Evolutionary conservation across 2,888 invertebrate genomes (phyloP), one percentile per base, ranked within the genome.

Genomic region (Epicampocera succincta): DNA sequence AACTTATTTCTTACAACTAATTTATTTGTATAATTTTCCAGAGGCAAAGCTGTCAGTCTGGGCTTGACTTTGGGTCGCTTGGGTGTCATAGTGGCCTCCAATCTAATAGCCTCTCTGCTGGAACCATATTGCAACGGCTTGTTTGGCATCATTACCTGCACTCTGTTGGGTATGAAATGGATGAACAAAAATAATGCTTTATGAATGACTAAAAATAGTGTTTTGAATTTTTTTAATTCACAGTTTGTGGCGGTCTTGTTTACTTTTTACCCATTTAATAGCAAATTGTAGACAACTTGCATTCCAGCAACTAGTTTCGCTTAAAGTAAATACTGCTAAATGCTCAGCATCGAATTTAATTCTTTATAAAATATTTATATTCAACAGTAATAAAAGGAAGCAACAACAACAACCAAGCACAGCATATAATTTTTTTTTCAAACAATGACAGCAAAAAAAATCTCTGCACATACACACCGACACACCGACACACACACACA

Each of bases 11-110:
- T 2, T 12, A 12, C 9, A 42, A 42, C 11, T 13, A 46, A 58
- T 40, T 15, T 25, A 15, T n/a, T 1, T 40, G 9, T 44, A 40
- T 29, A n/a, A 46, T 40, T 29, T 19, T 73, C 83, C 21, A 89
- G 89, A 69, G 88, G 87, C 9, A 88, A 88, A 84, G 87, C 88
- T 13, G 86, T 88, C 0, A 89, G 89, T 15, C 83, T 89, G 60
- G 85, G 85, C 38, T 85, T 89, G 79, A 85, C 89, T 0, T 61
- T 89, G 54, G 89, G 89, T 0, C 86, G 89, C 6, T 79, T 89
- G 21, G 89, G 89, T 15, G 85, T 86, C 6, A 88, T 89, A 71
- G 85, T 86, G n/a, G 86, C 86, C 5, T 85, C 89, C 0, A 87
- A 89, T 73, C 38, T 89, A 15, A 88, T 89, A 48, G 88, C 88